Base-by-base conservation (phyloP, 1,140 invertebrate genomes). In the Chlorops oryzae region DNA sequence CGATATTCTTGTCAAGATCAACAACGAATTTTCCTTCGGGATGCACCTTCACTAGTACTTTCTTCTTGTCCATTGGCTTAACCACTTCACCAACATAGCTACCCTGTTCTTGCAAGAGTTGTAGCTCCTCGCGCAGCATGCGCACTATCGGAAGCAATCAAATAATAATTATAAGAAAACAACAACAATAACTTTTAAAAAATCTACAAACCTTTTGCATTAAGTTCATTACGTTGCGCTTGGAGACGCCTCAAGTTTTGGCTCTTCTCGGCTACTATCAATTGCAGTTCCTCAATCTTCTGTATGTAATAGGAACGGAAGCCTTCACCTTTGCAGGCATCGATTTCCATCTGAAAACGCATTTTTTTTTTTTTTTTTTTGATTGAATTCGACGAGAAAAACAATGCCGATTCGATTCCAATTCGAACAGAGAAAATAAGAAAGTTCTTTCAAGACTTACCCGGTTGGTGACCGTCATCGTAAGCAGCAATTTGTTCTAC, bases 11-110 rank as follows among this genome's bases (percentile, higher is more conserved):
- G 70, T 99, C 97, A 54, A 99, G 78, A 76, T 99, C 97, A 17
- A 99, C 97, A 2, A 99, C 96, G 80, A 99, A 99, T 77, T 99
- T 99, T 46, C 97, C 97, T 78, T 99, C 97, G 2, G 97, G 97
- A 76, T 99, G 97, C 10, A 99, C 95, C 78, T 99, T 99, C 0
- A 99, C 97, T 0, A 99, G 76, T 3, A 99, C 96, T 76, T 99
- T 99, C 74, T 99, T 99, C 73, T 99, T 99, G 70, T 99, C 96
- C 96, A 99, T 99, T 0, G 94, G 93, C 72, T 99, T 99, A 0
- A 98, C 94, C 23, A 99, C 96, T 78, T 99, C 97, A 10, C 97
- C 97, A 5, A 99, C 97, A 76, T 99, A 99, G 10, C 94, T 98
- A 9, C 97, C 97, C 77, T 99, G 97, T 68, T 99, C 97, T 76